Percentiles rank a stretch among this genome's conserved stretches.
phyloP scores from a whole-genome alignment of 2,113 vertebrate species.

The Mesitornis unicolor region DNA sequence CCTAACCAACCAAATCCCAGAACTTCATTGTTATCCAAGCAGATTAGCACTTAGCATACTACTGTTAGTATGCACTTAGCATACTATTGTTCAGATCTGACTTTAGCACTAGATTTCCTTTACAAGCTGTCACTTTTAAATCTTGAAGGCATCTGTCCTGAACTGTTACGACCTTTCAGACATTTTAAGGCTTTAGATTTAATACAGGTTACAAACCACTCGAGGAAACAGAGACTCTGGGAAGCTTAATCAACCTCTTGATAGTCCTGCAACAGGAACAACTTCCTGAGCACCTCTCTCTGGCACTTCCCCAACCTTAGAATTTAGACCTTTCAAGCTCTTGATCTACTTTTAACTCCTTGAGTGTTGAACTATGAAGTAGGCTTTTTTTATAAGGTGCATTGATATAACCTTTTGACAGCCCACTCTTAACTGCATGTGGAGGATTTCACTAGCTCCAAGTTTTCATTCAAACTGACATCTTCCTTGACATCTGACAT shows the following conservation, averaged over 20 bases:
- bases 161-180: constrained; percentile 44
- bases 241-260: constrained; percentile 43
- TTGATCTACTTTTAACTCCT: constrained; percentile 10
- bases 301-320: not conserved
- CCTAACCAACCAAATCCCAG: not conserved
- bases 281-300: not conserved
- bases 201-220: constrained; percentile 34
- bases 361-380: not conserved
- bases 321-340: not conserved
- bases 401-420: constrained; percentile 2
- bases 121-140: constrained; percentile 5
- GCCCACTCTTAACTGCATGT: not conserved
- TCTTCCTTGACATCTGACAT: constrained; percentile 20
- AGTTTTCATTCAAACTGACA: not conserved
- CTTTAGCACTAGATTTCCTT: constrained; percentile 6
- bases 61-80: not conserved
- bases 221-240: not conserved
- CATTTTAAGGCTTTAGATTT: constrained; percentile 44
- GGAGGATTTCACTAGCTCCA: not conserved
- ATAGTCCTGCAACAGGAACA: not conserved
- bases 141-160: not conserved
- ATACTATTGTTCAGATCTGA: not conserved
- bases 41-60: not conserved
- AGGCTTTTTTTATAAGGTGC: not conserved
- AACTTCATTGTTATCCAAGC: not conserved